Evolutionary conservation across 1,140 invertebrate species (phyloP), one percentile per base, ranked within the genome.

Genomic region (Bombus sibiricus): DNA sequence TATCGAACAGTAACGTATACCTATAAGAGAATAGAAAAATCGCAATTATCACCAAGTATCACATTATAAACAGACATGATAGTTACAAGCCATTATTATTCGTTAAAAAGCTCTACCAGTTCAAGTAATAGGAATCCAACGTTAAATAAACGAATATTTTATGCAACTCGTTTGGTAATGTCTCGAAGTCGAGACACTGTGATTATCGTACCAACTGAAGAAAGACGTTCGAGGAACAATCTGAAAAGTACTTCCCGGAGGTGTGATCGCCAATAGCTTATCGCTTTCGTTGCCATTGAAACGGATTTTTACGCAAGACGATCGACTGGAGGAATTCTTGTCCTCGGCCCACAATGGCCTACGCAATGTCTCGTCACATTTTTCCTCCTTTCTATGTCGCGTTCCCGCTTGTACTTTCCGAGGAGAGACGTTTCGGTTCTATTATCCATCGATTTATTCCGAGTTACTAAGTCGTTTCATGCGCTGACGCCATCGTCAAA

Each of bases 331-430:
- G 64, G 39, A 79, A 79, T 79, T 43, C 77, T 47, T 79, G 77
- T 79, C 77, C 59, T 15, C 77, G 77, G 77, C 77, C 77, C 62
- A 79, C 77, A 79, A 79, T 79, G 32, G 77, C 77, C 77, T 68
- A 79, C 77, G 77, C 77, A 34, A n/a, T 79, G 37, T 78, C 77
- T 79, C 77, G 62, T 79, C 41, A 66, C 39, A 68, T 41, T 79
- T 79, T 73, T 66, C 41, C 59, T 28, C 13, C 62, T 25, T 68
- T 59, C 47, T 53, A 53, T 53, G 47, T 53, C 47, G 47, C 47
- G 47, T 53, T 53, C 47, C 47, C 47, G 47, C 47, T 22, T 53
- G 47, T 53, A 53, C 47, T 53, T 53, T 53, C 47, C 47, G 47
- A 53, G 47, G 47, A 53, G 18, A 53, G 18, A 22, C 47, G 18